phyloP scores from a whole-genome alignment of 2,888 invertebrate species.

The Hyppa rectilinea region DNA sequence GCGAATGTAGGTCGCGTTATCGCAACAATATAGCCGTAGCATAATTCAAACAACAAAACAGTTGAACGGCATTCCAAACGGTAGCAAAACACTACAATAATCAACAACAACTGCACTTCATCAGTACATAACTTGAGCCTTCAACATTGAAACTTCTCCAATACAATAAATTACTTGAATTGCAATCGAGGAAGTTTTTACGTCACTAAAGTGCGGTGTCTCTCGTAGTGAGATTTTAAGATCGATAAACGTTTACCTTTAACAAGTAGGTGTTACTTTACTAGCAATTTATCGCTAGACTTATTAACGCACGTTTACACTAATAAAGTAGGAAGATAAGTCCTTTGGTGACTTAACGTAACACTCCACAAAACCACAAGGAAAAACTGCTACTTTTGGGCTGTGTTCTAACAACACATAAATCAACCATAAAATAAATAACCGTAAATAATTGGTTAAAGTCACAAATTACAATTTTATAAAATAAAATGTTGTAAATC shows the following conservation, averaged over 20 bases:
- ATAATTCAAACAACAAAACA: conserved; percentile 23
- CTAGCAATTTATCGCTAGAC: not conserved
- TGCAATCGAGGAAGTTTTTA: conserved; percentile 19
- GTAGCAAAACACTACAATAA: conserved; percentile 42
- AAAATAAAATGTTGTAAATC: too few species aligned
- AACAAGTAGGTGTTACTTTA: not conserved
- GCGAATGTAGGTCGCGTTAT: too few species aligned
- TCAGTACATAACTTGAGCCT: conserved; percentile 28
- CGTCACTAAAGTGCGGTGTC: not conserved
- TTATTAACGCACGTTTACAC: not conserved
- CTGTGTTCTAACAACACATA: too few species aligned
- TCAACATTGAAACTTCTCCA: conserved; percentile 33
- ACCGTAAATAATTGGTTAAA: too few species aligned
- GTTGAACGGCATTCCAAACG: conserved; percentile 1
- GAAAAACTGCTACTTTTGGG: not conserved
- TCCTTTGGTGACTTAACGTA: not conserved
- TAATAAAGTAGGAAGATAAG: not conserved
- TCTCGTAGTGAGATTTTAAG: not conserved
- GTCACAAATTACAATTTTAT: too few species aligned
- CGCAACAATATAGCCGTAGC: too few species aligned
- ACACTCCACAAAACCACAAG: too few species aligned
- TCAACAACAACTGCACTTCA: conserved; percentile 45
- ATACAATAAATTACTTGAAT: conserved; percentile 46
- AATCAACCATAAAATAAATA: not conserved
- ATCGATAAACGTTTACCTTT: not conserved